Conservation (phyloP, 2,888 invertebrate species). For the Sturmia bella region DNA sequence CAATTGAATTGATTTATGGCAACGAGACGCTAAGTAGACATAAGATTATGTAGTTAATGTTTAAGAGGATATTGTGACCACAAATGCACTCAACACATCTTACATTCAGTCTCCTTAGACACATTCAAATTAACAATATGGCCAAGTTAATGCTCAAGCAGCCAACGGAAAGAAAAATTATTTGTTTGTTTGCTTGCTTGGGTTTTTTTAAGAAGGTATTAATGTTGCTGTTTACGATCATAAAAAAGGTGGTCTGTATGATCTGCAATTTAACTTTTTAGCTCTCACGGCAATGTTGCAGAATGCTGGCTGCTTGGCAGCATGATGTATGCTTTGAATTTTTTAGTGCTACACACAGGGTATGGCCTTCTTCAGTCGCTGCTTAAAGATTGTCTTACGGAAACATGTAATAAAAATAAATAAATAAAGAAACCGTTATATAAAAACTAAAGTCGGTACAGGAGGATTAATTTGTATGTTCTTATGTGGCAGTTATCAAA, state of each 20-base stretch:
- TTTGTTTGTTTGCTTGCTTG: constrained; percentile 37
- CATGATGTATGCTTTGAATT: constrained; percentile 7
- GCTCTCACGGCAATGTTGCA: constrained; percentile 33
- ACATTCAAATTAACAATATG: constrained; percentile 14
- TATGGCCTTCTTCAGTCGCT: constrained; percentile 13
- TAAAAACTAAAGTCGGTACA: constrained; percentile 2
- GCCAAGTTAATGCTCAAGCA: constrained; percentile 19
- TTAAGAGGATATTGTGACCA: constrained; percentile 69
- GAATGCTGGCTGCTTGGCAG: not conserved
- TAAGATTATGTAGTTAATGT: constrained; percentile 76
- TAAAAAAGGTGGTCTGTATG: constrained; percentile 63
- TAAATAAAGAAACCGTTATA: constrained; percentile 40
- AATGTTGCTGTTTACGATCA: constrained; percentile 68
- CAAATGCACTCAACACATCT: constrained; percentile 65
- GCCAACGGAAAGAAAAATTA: constrained; percentile 27
- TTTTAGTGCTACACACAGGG: constrained; percentile 16
- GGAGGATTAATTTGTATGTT: constrained; percentile 46
- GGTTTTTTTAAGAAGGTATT: constrained; percentile 56
- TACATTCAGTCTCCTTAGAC: constrained; percentile 21
- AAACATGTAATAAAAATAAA: not conserved
- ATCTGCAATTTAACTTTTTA: constrained; percentile 60
- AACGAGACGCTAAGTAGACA: constrained; percentile 78
- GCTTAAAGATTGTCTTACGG: constrained; percentile 11
- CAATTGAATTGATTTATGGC: constrained; percentile 79
- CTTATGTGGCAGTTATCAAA: constrained; percentile 39